A percentile compares a stretch with the other conserved stretches of the same genome.
These are phyloP conservation scores for Mobula hypostoma DNA, from an alignment of 2,113 vertebrate genomes.

Conservation along the genomic window DNA sequence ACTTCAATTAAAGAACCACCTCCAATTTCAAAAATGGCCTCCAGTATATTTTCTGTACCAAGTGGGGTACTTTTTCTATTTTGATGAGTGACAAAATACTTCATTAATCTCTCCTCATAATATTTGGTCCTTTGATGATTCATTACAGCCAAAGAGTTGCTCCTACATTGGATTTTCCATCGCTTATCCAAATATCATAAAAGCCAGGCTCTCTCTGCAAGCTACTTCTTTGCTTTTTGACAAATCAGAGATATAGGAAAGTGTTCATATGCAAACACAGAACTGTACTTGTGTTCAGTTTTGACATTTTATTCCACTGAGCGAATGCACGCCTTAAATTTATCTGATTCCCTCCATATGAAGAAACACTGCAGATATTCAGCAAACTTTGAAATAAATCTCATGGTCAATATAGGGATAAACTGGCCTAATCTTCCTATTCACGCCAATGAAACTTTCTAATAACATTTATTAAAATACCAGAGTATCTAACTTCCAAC, in stretches of 20 bases:
- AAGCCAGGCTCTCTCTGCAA: not conserved
- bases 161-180: not conserved
- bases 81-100: not conserved
- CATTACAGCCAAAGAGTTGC: not conserved
- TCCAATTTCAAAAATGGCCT: not conserved
- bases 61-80: not conserved
- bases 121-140: not conserved
- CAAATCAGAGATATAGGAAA: not conserved
- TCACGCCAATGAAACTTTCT: not conserved
- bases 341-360: not conserved
- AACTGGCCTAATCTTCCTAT: not conserved
- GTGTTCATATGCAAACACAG: not conserved
- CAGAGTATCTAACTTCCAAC: not conserved
- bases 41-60: not conserved
- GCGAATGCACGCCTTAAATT: not conserved
- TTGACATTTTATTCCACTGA: not conserved
- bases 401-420: not conserved
- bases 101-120: not conserved
- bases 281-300: not conserved
- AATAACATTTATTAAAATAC: not conserved
- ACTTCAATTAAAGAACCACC: not conserved
- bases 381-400: not conserved
- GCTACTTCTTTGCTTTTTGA: not conserved
- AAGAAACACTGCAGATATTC: not conserved
- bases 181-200: not conserved